These are phyloP conservation scores for Zygothrica quintamaculata DNA, from an alignment of 2,888 invertebrate species.

Conservation along the genomic window DNA sequence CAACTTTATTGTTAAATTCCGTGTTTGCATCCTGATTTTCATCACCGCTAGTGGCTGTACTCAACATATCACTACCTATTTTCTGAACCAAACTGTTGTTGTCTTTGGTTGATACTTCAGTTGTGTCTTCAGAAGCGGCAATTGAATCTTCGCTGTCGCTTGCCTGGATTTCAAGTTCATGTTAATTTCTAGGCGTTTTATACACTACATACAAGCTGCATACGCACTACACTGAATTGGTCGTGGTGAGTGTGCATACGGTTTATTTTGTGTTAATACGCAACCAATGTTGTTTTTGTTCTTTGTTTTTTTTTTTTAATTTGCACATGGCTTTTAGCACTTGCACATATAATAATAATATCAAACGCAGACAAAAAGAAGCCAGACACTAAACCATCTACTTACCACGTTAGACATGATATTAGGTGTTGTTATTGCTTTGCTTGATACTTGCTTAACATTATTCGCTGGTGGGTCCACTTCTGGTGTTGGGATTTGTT, in stretches of 20 bases:
- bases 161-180: slow-evolving; percentile 80
- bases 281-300: slow-evolving; percentile 54
- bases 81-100: slow-evolving; percentile 41
- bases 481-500: slow-evolving; percentile 77
- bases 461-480: slow-evolving; percentile 38
- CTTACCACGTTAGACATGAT: slow-evolving; percentile 70
- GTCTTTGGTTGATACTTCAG: slow-evolving; percentile 78
- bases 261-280: slow-evolving; percentile 41
- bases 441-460: slow-evolving; percentile 72
- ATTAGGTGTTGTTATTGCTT: slow-evolving; percentile 73
- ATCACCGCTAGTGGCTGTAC: slow-evolving; percentile 44
- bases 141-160: slow-evolving; percentile 81
- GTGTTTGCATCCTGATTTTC: slow-evolving; percentile 27
- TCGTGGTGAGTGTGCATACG: slow-evolving; percentile 30
- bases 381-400: no score
- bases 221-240: slow-evolving; percentile 37
- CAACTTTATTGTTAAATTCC: slow-evolving; percentile 14
- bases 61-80: slow-evolving; percentile 73
- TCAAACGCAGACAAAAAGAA: slow-evolving; percentile 43
- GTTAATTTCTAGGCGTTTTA: slow-evolving; percentile 57
- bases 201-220: slow-evolving; percentile 26
- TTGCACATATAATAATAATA: slow-evolving; percentile 39
- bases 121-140: slow-evolving; percentile 53
- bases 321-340: slow-evolving; percentile 39
- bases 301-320: slow-evolving; percentile 42